Conservation (phyloP, 2,888 invertebrate species). For the Abrostola tripartita region DNA sequence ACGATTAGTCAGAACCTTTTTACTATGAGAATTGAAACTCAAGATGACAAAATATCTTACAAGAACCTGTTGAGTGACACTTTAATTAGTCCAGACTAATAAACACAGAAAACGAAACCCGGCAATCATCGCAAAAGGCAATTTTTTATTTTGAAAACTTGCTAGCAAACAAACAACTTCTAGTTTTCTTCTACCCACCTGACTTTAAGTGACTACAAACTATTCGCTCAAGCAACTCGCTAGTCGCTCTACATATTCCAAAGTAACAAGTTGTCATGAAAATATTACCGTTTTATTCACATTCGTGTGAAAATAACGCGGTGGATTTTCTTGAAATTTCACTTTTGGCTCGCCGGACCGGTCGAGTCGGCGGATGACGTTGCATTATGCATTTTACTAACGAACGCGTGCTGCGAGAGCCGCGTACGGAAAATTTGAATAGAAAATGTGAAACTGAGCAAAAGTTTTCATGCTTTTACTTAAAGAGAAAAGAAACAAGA, state of each 20-base stretch:
- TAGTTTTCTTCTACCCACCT: background rate
- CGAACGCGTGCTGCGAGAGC: slow-evolving; percentile 77
- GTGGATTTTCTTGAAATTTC: slow-evolving; percentile 71
- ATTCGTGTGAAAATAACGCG: slow-evolving; percentile 44
- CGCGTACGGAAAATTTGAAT: slow-evolving; percentile 76
- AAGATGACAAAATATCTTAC: too few species aligned
- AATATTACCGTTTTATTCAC: slow-evolving; percentile 45
- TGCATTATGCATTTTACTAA: slow-evolving; percentile 86
- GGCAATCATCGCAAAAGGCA: too few species aligned
- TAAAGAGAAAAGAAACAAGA: slow-evolving; percentile 58
- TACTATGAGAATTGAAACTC: too few species aligned
- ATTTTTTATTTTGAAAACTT: too few species aligned
- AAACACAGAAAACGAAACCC: too few species aligned
- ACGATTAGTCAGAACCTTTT: too few species aligned
- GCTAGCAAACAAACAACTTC: too few species aligned
- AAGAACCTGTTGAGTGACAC: too few species aligned
- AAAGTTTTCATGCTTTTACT: slow-evolving; percentile 65
- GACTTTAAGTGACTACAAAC: slow-evolving; percentile 2
- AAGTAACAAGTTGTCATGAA: slow-evolving; percentile 35
- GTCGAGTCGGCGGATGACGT: slow-evolving; percentile 65
- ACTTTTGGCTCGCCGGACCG: slow-evolving; percentile 67
- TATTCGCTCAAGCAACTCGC: background rate
- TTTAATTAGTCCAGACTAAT: too few species aligned
- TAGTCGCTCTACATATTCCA: slow-evolving; percentile 15
- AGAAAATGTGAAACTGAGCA: slow-evolving; percentile 71